These are phyloP conservation scores for Caiman crocodilus DNA, from an alignment of 2,797 vertebrate genomes.

Conservation along the genomic window DNA sequence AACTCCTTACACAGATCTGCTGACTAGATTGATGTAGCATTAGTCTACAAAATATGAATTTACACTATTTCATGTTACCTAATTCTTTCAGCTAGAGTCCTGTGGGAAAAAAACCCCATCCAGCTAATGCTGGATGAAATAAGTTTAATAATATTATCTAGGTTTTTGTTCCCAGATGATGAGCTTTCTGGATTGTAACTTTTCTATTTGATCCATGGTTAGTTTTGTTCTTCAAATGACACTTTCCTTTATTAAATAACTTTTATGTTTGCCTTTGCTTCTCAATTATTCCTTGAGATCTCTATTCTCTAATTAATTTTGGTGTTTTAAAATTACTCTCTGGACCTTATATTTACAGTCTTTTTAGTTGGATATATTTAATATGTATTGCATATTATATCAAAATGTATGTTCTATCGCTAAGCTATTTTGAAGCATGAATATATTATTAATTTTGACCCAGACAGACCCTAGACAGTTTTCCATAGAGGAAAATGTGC, in stretches of 20 bases:
- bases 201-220: constrained; percentile 3
- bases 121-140: neutral
- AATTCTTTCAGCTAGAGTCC: constrained; percentile 26
- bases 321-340: neutral
- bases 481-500: neutral
- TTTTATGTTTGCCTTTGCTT: neutral
- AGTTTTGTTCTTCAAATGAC: constrained; percentile 9
- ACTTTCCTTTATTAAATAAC: neutral
- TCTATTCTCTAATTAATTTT: neutral
- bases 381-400: neutral
- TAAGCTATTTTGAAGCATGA: neutral
- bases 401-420: neutral
- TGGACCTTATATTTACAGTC: neutral
- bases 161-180: constrained; percentile 12
- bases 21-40: constrained; percentile 27
- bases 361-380: neutral
- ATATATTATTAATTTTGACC: neutral
- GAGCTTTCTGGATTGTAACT: constrained; percentile 37
- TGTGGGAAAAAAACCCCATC: constrained; percentile 35
- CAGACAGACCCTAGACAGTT: neutral
- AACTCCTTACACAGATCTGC: neutral
- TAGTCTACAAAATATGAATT: constrained; percentile 6
- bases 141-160: constrained; percentile 12
- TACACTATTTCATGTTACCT: constrained; percentile 28
- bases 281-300: neutral